Evolutionary conservation across 2,888 invertebrate species (phyloP).

Genomic region (Rambutsinella grinnellia): DNA sequence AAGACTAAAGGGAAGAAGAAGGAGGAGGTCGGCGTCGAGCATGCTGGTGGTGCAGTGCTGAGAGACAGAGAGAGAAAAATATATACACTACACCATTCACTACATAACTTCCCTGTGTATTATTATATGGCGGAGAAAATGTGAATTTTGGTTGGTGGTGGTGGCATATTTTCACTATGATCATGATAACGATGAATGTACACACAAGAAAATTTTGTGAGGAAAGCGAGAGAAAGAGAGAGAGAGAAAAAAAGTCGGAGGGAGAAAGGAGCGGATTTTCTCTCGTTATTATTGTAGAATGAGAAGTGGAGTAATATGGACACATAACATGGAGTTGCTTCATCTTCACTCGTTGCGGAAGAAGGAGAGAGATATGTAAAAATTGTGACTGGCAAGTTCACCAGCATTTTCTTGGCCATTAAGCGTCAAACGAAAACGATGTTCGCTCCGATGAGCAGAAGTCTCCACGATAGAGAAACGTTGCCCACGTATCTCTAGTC

Average conservation of each 20-base stretch:
- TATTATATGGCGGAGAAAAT: no score
- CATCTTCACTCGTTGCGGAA: no score
- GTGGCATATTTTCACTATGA: slow-evolving; percentile 11
- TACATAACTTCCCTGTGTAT: no score
- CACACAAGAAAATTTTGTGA: no score
- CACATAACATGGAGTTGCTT: no score
- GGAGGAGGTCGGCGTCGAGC: slow-evolving; percentile 21
- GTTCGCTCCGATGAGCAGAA: slow-evolving; percentile 63
- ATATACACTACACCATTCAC: background rate
- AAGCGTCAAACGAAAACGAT: slow-evolving; percentile 65
- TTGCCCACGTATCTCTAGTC: no score
- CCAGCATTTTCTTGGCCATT: slow-evolving; percentile 66
- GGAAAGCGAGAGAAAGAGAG: no score
- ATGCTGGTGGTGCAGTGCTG: background rate
- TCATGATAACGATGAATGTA: slow-evolving; percentile 26
- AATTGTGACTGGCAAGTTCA: slow-evolving; percentile 58
- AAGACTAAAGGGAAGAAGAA: slow-evolving; percentile 10
- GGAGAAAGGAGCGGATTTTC: background rate
- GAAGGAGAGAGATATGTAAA: slow-evolving; percentile 33
- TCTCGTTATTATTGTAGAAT: background rate
- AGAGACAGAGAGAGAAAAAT: slow-evolving; percentile 1
- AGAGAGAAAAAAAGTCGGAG: background rate
- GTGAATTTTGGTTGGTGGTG: no score
- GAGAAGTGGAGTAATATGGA: background rate
- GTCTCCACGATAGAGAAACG: background rate